Percentiles rank a stretch among this genome's conserved stretches.
phyloP scores from a whole-genome alignment of 2,797 vertebrate genomes.

The Hoplostethus atlanticus region DNA sequence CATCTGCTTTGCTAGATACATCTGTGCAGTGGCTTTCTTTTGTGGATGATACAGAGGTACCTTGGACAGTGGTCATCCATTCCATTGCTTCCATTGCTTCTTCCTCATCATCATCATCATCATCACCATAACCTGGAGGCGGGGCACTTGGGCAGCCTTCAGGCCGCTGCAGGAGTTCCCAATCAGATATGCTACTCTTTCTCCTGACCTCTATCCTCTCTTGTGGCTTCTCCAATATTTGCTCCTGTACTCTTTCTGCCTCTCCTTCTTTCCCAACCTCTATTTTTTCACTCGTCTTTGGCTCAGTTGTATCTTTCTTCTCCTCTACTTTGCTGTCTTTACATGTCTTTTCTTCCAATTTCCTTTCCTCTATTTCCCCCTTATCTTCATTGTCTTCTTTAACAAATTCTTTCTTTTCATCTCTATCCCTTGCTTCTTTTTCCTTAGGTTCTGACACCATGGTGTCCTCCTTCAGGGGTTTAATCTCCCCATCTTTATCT shows the following conservation, averaged over 20 bases:
- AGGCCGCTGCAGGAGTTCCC: conserved; percentile 80
- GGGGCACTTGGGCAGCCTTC: conserved; percentile 72
- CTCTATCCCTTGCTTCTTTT: conserved; percentile 41
- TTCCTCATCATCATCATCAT: conserved; percentile 71
- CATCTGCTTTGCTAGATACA: conserved; percentile 50
- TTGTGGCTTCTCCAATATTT: conserved; percentile 55
- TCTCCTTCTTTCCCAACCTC: conserved; percentile 38
- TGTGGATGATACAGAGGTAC: conserved; percentile 77
- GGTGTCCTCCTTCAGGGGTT: conserved; percentile 39
- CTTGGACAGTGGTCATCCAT: conserved; percentile 70
- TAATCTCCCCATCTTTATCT: neutral
- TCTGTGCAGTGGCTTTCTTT: conserved; percentile 63
- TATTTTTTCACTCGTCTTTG: conserved; percentile 48
- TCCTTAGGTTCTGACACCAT: conserved; percentile 19
- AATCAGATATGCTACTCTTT: conserved; percentile 81
- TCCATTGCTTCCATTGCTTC: conserved; percentile 74
- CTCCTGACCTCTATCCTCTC: conserved; percentile 71
- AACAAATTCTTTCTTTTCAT: conserved; percentile 40
- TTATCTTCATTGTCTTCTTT: conserved; percentile 44
- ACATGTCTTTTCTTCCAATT: conserved; percentile 36
- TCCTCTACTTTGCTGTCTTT: conserved; percentile 55
- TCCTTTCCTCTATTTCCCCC: conserved; percentile 38
- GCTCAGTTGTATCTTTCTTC: conserved; percentile 45
- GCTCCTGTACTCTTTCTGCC: conserved; percentile 46
- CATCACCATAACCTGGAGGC: conserved; percentile 73